Base-by-base conservation (phyloP, 2,888 invertebrate genomes). In the Rhagophthalmus giganteus region DNA sequence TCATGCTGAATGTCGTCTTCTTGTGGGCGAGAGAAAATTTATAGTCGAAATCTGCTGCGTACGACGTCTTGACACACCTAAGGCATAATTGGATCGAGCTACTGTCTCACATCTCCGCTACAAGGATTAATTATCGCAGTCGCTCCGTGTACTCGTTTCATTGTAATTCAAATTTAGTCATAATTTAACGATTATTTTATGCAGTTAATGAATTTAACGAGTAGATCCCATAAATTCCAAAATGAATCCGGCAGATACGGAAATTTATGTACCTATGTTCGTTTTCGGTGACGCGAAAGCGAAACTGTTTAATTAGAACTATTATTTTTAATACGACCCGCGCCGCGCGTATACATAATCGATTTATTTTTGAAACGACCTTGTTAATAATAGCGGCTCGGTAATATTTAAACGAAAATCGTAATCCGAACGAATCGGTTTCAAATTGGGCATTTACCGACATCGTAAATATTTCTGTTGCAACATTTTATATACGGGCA, bases 161-260 rank as follows among this genome's bases (percentile, higher is more conserved):
- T 51, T 52, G 34, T 56, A 50, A 56, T 54, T 58, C 61, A 58
- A 60, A 64, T 64, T 61, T 59, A 55, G 55, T 47, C 57, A 58
- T 58, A 58, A 54, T 58, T 58, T 61, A 60, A 63, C 56, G 61
- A 61, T 58, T 56, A 59, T 61, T 63, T 62, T 62, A 65, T 64
- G 60, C 61, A 61, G 60, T 62, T 60, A 55, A 45, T 41, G 49
- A 54, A 58, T 59, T 61, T 20, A 20, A 20, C 20, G 20, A 20
- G 4, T 20, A 20, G 20, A 20, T 20, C 20, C 20, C 20, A 20
- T 20, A 20, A 20, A 20, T 20, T 20, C 20, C n/a, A 15, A 34
- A 26, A 31, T 33, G 15, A 27, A 15, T 11, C 8, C n/a, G 14
- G 44, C 20, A 34, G 35, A 44, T 34, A 13, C 15, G 9, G 20